A percentile compares a stretch with the other conserved stretches of the same genome.
Evolutionary conservation across 2,888 invertebrate species (phyloP).

Genomic region (Neuroscelio doddi): DNA sequence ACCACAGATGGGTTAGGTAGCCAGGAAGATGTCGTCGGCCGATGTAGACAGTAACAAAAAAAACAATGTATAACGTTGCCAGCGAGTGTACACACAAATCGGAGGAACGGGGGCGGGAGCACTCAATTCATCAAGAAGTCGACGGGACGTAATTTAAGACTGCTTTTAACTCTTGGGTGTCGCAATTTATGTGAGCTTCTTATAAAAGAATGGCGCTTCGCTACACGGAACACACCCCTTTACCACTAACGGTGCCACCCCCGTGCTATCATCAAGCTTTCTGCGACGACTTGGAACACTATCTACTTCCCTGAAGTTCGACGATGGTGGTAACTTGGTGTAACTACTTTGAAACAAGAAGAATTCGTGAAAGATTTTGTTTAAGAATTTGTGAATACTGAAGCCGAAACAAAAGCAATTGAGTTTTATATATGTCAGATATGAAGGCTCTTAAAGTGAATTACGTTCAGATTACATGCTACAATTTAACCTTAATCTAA

Average conservation of each 20-base stretch:
- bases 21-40: conserved; percentile 37
- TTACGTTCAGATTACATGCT: too few species aligned
- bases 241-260: conserved; percentile 49
- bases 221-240: conserved; percentile 54
- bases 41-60: conserved; percentile 57
- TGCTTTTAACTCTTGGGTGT: conserved; percentile 73
- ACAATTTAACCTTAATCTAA: too few species aligned
- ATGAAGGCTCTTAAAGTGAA: too few species aligned
- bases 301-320: conserved; percentile 40
- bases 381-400: too few species aligned
- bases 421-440: too few species aligned
- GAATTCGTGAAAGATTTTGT: conserved; percentile 36
- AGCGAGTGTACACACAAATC: conserved; percentile 16
- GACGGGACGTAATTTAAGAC: conserved; percentile 72
- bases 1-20: conserved; percentile 41
- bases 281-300: conserved; percentile 43
- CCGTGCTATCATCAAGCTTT: conserved; percentile 35
- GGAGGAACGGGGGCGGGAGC: conserved; percentile 60
- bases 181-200: conserved; percentile 72
- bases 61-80: conserved; percentile 66
- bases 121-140: conserved; percentile 73
- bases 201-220: conserved; percentile 71
- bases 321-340: conserved; percentile 43
- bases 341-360: conserved; percentile 34
- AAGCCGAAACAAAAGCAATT: too few species aligned